Percentiles rank a stretch among this genome's conserved stretches.
These are phyloP conservation scores for Gortyna flavago DNA, from an alignment of 2,888 invertebrate species.

Conservation along the genomic window DNA sequence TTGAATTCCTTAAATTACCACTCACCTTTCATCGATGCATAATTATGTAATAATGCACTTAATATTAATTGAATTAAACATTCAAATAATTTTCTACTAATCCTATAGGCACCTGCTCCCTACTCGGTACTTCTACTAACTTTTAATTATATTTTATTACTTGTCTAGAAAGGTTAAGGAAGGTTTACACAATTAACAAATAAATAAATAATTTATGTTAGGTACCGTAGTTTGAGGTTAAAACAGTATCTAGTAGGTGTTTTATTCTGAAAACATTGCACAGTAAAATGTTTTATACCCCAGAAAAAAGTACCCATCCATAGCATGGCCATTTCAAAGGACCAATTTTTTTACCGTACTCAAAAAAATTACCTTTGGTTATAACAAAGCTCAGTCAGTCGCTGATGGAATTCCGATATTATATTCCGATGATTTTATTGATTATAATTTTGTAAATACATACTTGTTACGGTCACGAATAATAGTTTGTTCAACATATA, in stretches of 20 bases:
- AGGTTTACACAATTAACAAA: constrained; percentile 2
- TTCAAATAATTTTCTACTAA: constrained; percentile 45
- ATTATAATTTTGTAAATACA: not conserved
- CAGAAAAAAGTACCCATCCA: not conserved
- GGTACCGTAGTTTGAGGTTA: not conserved
- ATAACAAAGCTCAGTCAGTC: not conserved
- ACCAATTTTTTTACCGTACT: not conserved
- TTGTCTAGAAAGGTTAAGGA: constrained; percentile 8
- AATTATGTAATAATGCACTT: constrained; percentile 48
- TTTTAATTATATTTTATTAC: constrained; percentile 47
- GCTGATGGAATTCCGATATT: not conserved
- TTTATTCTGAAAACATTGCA: not conserved
- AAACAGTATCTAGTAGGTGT: not conserved
- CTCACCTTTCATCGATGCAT: constrained; percentile 47
- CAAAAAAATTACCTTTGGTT: not conserved
- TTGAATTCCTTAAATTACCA: constrained; percentile 14
- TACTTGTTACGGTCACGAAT: not conserved
- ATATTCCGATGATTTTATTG: not conserved
- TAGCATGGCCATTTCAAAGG: not conserved
- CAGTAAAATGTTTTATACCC: not conserved
- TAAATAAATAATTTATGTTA: not conserved
- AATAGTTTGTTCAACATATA: not conserved
- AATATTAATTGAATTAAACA: constrained; percentile 44
- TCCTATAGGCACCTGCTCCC: constrained; percentile 49
- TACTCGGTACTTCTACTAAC: constrained; percentile 34